These are phyloP conservation scores for Hippolais icterina DNA, from an alignment of 2,113 vertebrate genomes.

Conservation along the genomic window DNA sequence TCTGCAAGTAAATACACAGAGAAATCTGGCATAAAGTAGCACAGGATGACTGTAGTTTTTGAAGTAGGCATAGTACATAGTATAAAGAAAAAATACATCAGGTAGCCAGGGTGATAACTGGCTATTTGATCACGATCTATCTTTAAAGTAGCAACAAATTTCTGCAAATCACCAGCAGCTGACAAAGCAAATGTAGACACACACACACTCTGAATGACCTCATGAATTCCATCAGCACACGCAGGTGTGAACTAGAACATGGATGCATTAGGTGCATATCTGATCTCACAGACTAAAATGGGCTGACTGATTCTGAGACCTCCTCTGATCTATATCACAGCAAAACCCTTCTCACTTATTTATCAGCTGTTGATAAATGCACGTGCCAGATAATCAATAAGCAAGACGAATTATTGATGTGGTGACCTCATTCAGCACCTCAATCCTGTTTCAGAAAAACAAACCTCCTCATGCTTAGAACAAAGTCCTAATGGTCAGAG, in stretches of 20 bases:
- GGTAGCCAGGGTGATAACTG: not conserved
- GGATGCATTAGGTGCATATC: not conserved
- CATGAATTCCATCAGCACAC: not conserved
- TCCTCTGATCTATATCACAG: not conserved
- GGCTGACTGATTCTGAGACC: not conserved
- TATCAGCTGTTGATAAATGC: not conserved
- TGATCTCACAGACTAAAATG: not conserved
- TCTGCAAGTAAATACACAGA: constrained; percentile 19
- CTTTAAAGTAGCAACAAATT: constrained; percentile 4
- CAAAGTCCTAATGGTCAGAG: not conserved
- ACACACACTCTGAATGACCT: not conserved
- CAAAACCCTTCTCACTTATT: not conserved
- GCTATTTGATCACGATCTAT: not conserved
- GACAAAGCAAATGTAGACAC: not conserved
- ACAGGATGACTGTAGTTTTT: not conserved
- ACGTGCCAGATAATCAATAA: not conserved
- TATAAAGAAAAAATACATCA: not conserved
- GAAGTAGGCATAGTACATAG: not conserved
- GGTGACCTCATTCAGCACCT: not conserved
- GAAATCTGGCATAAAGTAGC: not conserved
- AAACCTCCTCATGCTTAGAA: not conserved
- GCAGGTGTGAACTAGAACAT: not conserved
- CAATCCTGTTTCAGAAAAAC: not conserved
- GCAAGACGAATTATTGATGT: not conserved
- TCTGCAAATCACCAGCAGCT: not conserved